phyloP scores from a whole-genome alignment of 2,888 invertebrate genomes.

The Sepioteuthis lessoniana region DNA sequence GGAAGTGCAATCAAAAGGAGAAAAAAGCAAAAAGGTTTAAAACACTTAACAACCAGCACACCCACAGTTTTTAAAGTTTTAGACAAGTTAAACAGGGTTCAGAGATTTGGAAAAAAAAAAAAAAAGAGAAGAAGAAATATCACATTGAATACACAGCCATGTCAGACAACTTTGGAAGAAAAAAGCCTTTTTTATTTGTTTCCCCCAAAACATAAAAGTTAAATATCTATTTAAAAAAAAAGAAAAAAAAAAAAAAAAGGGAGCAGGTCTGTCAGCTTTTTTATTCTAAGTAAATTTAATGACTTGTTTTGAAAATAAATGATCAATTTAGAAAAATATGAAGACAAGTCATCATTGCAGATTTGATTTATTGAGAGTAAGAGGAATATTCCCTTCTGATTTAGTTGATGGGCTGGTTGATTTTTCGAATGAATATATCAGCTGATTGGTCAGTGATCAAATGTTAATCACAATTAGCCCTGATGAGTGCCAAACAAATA shows the following conservation, averaged over 20 bases:
- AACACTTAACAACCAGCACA: too few species aligned
- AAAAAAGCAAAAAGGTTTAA: too few species aligned
- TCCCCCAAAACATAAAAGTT: background rate
- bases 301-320: slow-evolving; percentile 2
- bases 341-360: background rate
- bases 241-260: too few species aligned
- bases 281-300: background rate
- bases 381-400: background rate
- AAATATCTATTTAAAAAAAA: background rate
- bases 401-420: background rate
- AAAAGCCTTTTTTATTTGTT: background rate
- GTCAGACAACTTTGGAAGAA: background rate
- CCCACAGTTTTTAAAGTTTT: background rate
- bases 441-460: background rate
- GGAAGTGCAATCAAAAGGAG: too few species aligned
- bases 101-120: background rate
- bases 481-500: background rate
- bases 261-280: background rate
- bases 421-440: background rate
- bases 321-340: slow-evolving; percentile 6
- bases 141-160: background rate
- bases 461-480: background rate
- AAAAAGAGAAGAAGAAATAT: background rate
- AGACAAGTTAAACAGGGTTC: background rate
- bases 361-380: background rate